A percentile compares a stretch with the other conserved stretches of the same genome.
These are phyloP conservation scores for Paraescarpia echinospica DNA, from an alignment of 1,140 invertebrate genomes.

Conservation along the genomic window DNA sequence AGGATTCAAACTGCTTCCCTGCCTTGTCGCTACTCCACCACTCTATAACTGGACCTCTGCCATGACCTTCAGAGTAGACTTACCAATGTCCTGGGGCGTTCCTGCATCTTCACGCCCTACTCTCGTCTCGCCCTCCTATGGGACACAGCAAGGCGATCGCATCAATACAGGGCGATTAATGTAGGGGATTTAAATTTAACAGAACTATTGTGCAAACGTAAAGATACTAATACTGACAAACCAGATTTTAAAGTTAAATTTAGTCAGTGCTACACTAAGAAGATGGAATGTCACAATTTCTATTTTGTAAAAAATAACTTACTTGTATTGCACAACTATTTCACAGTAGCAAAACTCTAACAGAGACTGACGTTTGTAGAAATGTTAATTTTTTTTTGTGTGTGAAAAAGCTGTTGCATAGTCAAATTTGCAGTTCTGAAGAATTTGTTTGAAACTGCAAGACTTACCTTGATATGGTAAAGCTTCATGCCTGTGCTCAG, in stretches of 20 bases:
- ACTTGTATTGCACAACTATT: background rate
- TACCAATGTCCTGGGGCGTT: conserved; percentile 26
- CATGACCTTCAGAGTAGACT: background rate
- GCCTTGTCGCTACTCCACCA: too few species aligned
- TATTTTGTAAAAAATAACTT: too few species aligned
- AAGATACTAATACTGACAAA: background rate
- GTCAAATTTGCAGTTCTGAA: background rate
- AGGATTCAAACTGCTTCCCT: too few species aligned
- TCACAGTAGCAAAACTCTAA: background rate
- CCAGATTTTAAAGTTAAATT: too few species aligned
- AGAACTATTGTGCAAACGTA: background rate
- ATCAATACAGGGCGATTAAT: background rate
- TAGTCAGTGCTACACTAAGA: too few species aligned
- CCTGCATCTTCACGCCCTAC: conserved; percentile 20
- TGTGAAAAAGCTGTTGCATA: background rate
- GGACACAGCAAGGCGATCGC: background rate
- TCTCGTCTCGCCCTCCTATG: conserved; percentile 27
- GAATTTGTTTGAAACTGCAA: background rate
- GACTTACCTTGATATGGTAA: conserved; percentile 31
- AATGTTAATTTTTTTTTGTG: background rate
- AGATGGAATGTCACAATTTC: too few species aligned
- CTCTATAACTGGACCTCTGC: too few species aligned
- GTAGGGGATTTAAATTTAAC: background rate
- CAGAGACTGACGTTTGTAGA: background rate
- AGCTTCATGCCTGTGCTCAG: conserved; percentile 31